Percentiles rank a stretch among this genome's conserved stretches.
These are phyloP conservation scores for Aspidapion aeneum DNA, from an alignment of 2,888 invertebrate genomes.

Conservation along the genomic window DNA sequence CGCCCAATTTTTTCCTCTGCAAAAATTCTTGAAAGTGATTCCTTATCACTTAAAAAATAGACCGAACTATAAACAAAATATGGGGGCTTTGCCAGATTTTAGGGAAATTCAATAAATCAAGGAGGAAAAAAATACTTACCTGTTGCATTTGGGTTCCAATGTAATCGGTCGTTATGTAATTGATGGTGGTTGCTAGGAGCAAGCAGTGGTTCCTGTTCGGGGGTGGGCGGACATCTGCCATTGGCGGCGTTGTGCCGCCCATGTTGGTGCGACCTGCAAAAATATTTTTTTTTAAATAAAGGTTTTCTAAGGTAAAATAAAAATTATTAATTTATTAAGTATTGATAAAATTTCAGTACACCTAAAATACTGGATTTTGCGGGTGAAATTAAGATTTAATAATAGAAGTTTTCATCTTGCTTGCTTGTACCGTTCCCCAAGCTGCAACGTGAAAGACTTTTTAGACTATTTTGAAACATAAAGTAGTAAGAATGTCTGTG, in stretches of 20 bases:
- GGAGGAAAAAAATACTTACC: slow-evolving; percentile 42
- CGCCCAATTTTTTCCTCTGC: too few relatives aligned
- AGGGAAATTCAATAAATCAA: too few relatives aligned
- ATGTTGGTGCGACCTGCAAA: slow-evolving; percentile 27
- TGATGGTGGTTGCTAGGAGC: slow-evolving; percentile 1
- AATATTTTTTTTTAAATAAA: too few relatives aligned
- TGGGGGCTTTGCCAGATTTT: too few relatives aligned
- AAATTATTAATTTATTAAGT: neutral
- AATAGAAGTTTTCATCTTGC: neutral
- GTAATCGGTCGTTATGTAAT: slow-evolving; percentile 48
- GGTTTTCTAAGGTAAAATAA: too few relatives aligned
- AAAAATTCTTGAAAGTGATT: too few relatives aligned
- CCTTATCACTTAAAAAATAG: too few relatives aligned
- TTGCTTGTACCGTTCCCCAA: neutral
- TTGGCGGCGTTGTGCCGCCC: slow-evolving; percentile 46
- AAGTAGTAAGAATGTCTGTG: neutral
- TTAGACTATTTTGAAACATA: neutral
- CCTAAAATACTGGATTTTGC: neutral
- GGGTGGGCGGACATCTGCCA: slow-evolving; percentile 50
- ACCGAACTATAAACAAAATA: too few relatives aligned
- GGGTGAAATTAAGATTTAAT: neutral
- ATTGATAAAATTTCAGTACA: neutral
- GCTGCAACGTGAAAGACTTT: neutral
- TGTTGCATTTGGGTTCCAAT: slow-evolving; percentile 51
- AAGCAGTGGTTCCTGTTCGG: slow-evolving; percentile 30